These are phyloP conservation scores for Agriopis leucophaearia DNA, from an alignment of 2,888 invertebrate genomes.

Conservation along the genomic window DNA sequence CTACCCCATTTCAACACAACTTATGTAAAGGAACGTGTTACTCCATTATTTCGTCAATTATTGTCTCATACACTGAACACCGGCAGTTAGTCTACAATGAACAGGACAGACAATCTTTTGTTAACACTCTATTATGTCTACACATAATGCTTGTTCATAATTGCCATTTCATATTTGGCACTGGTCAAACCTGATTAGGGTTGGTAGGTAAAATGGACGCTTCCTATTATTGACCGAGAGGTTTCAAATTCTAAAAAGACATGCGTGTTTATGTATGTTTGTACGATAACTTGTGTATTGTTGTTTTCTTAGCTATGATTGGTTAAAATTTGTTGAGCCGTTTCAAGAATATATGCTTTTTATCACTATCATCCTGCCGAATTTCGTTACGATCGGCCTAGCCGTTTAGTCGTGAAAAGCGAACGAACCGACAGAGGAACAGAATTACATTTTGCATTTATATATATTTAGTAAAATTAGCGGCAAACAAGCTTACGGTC, in stretches of 20 bases:
- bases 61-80: conserved; percentile 4
- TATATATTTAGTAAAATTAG: no score
- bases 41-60: background rate
- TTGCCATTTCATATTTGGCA: conserved; percentile 18
- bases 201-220: background rate
- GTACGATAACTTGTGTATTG: no score
- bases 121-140: conserved; percentile 21
- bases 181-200: conserved; percentile 22
- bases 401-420: no score
- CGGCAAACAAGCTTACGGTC: no score
- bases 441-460: no score
- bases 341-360: no score
- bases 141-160: conserved; percentile 1
- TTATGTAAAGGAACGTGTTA: conserved; percentile 10
- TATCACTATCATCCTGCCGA: no score
- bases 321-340: no score
- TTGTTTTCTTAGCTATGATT: no score
- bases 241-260: no score
- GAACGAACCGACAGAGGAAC: no score
- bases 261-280: background rate
- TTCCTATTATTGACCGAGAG: background rate
- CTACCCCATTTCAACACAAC: conserved; percentile 1
- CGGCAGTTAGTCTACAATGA: background rate
- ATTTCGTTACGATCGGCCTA: no score
- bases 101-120: conserved; percentile 10